Conservation (phyloP, 2,888 invertebrate genomes). For the Acholoe squamosa region DNA sequence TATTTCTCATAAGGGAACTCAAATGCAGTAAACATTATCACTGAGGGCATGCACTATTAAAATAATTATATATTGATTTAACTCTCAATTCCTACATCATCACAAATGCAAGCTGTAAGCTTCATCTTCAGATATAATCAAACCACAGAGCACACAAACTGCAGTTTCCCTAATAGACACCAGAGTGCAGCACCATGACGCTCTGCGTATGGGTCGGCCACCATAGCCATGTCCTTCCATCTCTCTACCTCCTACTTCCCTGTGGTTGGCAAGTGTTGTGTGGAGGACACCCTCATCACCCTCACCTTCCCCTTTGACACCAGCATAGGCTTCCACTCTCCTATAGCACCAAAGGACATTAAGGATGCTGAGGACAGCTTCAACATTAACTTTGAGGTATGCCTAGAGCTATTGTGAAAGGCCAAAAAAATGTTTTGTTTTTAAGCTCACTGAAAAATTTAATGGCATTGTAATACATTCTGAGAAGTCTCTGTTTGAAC, state of each 20-base stretch:
- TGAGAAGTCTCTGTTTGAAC: not conserved
- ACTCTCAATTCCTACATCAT: no score
- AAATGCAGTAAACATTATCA: no score
- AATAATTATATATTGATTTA: no score
- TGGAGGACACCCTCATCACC: not conserved
- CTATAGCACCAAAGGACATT: not conserved
- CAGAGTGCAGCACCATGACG: not conserved
- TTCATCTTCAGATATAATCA: no score
- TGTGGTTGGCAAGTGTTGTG: slow-evolving; percentile 2
- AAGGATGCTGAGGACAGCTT: slow-evolving; percentile 11
- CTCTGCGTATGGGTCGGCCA: not conserved
- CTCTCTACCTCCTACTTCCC: not conserved
- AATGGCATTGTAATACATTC: not conserved
- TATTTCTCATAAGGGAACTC: no score
- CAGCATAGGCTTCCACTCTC: not conserved
- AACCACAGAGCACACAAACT: no score
- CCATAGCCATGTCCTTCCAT: not conserved
- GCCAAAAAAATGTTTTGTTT: not conserved
- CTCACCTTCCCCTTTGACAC: not conserved
- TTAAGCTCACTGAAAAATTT: not conserved
- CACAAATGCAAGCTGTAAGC: no score
- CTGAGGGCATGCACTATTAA: no score
- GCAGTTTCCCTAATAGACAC: not conserved
- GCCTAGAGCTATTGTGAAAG: not conserved
- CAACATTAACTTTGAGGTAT: not conserved